phyloP scores from a whole-genome alignment of 1,140 invertebrate genomes.

The Aricia agestis region DNA sequence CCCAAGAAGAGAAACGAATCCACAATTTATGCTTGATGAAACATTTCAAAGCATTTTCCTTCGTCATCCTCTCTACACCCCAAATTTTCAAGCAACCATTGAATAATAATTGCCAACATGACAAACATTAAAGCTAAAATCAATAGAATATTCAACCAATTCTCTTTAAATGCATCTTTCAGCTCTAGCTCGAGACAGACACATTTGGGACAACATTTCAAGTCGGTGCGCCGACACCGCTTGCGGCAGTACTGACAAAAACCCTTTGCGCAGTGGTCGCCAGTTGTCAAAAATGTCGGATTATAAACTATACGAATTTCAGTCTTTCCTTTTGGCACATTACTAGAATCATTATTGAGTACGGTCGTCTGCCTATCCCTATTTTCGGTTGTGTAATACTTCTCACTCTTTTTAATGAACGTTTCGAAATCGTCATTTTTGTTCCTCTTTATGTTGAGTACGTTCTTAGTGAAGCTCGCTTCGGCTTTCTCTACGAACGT shows the following conservation, averaged over 20 bases:
- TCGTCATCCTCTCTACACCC: conserved; percentile 36
- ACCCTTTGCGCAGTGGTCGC: conserved; percentile 35
- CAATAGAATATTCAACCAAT: conserved; percentile 63
- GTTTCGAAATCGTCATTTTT: conserved; percentile 58
- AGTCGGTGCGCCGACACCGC: conserved; percentile 46
- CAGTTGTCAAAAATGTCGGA: conserved; percentile 57
- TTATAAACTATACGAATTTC: conserved; percentile 73
- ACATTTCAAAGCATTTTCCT: conserved; percentile 47
- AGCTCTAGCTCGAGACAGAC: conserved; percentile 54
- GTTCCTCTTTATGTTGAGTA: conserved; percentile 34
- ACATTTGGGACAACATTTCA: conserved; percentile 58
- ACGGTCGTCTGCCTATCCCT: conserved; percentile 48
- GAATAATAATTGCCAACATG: conserved; percentile 45
- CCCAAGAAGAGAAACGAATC: too few species aligned
- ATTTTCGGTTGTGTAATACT: conserved; percentile 59
- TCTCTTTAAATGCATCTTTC: conserved; percentile 52
- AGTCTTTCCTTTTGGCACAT: conserved; percentile 50
- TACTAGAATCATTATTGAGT: conserved; percentile 41
- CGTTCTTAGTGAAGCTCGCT: conserved; percentile 63
- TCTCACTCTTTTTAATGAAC: conserved; percentile 69
- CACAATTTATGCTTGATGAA: conserved; percentile 4
- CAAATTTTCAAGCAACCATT: conserved; percentile 46
- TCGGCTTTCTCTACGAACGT: conserved; percentile 55
- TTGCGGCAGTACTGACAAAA: conserved; percentile 54
- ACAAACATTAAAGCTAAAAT: conserved; percentile 57